Conservation (phyloP, 2,888 invertebrate species). For the Ophion costatus region DNA sequence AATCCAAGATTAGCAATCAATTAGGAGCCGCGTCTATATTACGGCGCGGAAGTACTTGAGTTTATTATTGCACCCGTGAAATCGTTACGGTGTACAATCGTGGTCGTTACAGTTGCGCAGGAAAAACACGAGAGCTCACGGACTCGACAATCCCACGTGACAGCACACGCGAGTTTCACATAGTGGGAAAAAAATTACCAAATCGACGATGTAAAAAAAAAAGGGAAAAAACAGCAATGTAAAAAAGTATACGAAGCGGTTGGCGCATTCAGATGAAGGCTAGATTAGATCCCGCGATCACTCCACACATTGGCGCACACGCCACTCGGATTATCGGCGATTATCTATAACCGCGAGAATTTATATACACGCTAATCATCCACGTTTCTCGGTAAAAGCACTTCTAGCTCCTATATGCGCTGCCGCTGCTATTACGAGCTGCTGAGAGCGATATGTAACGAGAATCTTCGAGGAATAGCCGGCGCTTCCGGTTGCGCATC, state of each 20-base stretch:
- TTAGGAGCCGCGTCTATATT: slow-evolving; percentile 35
- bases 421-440: slow-evolving; percentile 42
- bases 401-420: slow-evolving; percentile 46
- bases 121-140: slow-evolving; percentile 60
- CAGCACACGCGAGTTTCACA: slow-evolving; percentile 20
- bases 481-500: slow-evolving; percentile 60
- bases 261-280: slow-evolving; percentile 65
- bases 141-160: slow-evolving; percentile 44
- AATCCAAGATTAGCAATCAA: slow-evolving; percentile 57
- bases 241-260: slow-evolving; percentile 55
- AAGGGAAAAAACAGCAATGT: slow-evolving; percentile 30
- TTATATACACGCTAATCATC: slow-evolving; percentile 49
- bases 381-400: slow-evolving; percentile 64
- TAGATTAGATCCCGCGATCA: slow-evolving; percentile 63
- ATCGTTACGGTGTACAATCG: slow-evolving; percentile 25
- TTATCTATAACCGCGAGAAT: slow-evolving; percentile 57
- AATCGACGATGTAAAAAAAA: slow-evolving; percentile 24
- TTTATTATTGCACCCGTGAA: slow-evolving; percentile 36
- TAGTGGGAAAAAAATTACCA: slow-evolving; percentile 35
- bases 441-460: slow-evolving; percentile 19
- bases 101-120: slow-evolving; percentile 22
- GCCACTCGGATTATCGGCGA: slow-evolving; percentile 60
- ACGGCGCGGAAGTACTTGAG: slow-evolving; percentile 62
- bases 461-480: slow-evolving; percentile 59
- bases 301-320: slow-evolving; percentile 38